phyloP scores from a whole-genome alignment of 2,797 vertebrate genomes.

The Sus cebifrons region DNA sequence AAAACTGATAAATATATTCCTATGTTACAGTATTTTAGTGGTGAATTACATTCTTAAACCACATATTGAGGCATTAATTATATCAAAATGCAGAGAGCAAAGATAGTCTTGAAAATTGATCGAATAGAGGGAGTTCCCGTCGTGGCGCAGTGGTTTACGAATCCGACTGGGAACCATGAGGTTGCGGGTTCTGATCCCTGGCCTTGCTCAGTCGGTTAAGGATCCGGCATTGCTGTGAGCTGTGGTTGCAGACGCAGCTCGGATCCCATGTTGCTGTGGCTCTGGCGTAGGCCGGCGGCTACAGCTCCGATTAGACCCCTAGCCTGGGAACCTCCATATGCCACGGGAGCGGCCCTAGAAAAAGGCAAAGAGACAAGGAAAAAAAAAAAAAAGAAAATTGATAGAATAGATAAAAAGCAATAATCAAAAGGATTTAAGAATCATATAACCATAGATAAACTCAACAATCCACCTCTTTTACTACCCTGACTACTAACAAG shows the following conservation, averaged over 20 bases:
- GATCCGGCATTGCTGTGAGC: too few species aligned
- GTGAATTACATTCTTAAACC: slow-evolving; percentile 47
- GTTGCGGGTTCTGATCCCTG: too few species aligned
- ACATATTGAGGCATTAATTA: slow-evolving; percentile 35
- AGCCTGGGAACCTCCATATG: too few species aligned
- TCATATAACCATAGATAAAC: neutral
- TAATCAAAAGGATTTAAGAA: neutral
- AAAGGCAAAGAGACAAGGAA: too few species aligned
- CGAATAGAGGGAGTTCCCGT: neutral
- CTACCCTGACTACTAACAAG: neutral
- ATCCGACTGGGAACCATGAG: too few species aligned
- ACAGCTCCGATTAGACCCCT: too few species aligned
- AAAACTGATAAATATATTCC: slow-evolving; percentile 1
- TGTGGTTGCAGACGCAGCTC: too few species aligned
- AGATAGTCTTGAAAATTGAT: slow-evolving; percentile 41
- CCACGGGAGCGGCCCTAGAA: too few species aligned
- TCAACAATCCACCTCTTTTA: slow-evolving; percentile 4
- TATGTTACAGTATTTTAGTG: neutral
- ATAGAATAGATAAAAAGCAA: neutral
- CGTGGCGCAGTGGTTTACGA: too few species aligned
- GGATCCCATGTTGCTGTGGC: too few species aligned
- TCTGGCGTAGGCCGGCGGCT: too few species aligned
- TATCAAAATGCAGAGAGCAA: slow-evolving; percentile 41
- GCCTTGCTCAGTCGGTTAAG: too few species aligned
- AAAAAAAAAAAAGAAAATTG: neutral